phyloP scores from a whole-genome alignment of 2,888 invertebrate genomes.

The Calliopum simillimum region DNA sequence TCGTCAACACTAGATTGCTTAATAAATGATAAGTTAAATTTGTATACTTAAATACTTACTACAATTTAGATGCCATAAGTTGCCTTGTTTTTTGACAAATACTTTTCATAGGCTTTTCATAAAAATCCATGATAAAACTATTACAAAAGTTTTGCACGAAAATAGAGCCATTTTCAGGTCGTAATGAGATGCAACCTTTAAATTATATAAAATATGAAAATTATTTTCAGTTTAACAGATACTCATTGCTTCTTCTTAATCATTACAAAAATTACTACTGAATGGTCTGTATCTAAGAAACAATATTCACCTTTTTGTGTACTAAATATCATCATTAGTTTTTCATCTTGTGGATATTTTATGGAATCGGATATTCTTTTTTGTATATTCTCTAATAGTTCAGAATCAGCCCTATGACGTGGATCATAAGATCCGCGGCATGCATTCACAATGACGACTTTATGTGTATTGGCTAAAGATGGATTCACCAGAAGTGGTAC shows the following conservation, averaged over 20 bases:
- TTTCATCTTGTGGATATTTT: not conserved
- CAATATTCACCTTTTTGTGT: constrained; percentile 16
- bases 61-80: not conserved
- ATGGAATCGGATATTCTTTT: no score
- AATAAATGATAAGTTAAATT: no score
- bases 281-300: no score
- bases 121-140: not conserved
- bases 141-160: constrained; percentile 17
- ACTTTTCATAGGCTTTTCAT: constrained; percentile 5
- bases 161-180: constrained; percentile 2
- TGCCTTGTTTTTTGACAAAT: not conserved
- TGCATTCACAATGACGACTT: constrained; percentile 20
- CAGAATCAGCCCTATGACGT: not conserved
- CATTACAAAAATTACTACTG: no score
- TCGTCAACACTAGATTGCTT: no score
- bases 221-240: no score
- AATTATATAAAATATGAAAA: no score
- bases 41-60: not conserved
- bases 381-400: not conserved
- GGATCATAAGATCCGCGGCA: constrained; percentile 17
- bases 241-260: no score
- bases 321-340: constrained; percentile 18
- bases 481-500: constrained; percentile 8
- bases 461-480: constrained; percentile 8
- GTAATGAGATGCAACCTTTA: constrained; percentile 9